phyloP scores from a whole-genome alignment of 2,888 invertebrate species.

The Torymus tubicola region DNA sequence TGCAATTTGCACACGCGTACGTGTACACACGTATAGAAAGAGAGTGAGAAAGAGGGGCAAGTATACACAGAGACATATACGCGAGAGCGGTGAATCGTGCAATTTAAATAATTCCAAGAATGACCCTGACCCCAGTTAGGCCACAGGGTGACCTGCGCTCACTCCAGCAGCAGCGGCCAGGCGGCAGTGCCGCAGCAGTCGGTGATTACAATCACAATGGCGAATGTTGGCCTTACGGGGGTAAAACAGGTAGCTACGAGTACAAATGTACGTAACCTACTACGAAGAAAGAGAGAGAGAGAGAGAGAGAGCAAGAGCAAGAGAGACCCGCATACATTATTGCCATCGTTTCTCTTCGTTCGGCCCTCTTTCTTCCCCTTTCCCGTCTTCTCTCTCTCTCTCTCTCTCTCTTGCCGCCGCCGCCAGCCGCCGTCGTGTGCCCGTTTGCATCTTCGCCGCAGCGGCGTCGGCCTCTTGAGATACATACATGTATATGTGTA shows the following conservation, averaged over 20 bases:
- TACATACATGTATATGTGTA: constrained; percentile 14
- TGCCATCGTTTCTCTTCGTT: constrained; percentile 37
- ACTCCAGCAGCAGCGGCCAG: constrained; percentile 16
- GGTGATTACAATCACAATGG: constrained; percentile 70
- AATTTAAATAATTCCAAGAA: constrained; percentile 70
- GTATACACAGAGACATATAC: constrained; percentile 16
- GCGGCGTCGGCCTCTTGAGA: neutral
- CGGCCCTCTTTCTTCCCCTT: constrained; percentile 3
- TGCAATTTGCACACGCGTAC: constrained; percentile 2
- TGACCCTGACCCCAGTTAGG: constrained; percentile 69
- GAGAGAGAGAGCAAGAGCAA: constrained; percentile 40
- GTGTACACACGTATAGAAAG: neutral
- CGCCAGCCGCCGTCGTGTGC: neutral
- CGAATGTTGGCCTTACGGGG: constrained; percentile 58
- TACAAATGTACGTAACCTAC: constrained; percentile 58
- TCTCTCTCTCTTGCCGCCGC: constrained; percentile 18
- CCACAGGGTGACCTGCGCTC: constrained; percentile 63
- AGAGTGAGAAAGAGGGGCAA: constrained; percentile 19
- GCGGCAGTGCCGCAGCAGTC: constrained; percentile 48
- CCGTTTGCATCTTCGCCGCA: constrained; percentile 35
- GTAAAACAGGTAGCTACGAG: constrained; percentile 70
- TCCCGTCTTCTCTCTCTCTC: neutral
- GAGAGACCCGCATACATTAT: constrained; percentile 65
- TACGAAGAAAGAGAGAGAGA: constrained; percentile 23
- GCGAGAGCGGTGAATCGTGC: constrained; percentile 60